A percentile compares a stretch with the other conserved stretches of the same genome.
phyloP scores from a whole-genome alignment of 2,113 vertebrate species.

The Urocolius indicus region DNA sequence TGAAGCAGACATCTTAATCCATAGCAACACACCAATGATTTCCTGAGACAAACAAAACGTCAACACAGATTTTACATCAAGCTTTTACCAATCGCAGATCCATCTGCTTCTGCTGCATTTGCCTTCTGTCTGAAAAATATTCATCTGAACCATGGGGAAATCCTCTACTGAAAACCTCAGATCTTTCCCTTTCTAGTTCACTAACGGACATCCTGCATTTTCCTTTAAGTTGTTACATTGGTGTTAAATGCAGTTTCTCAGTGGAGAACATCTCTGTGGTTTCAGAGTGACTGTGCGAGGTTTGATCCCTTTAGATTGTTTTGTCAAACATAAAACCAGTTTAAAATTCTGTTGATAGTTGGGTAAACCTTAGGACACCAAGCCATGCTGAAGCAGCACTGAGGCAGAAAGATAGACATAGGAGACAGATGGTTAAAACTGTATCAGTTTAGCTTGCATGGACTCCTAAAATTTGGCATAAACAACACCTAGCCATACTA shows the following conservation, averaged over 20 bases:
- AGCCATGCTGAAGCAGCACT: not conserved
- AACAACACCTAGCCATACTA: not conserved
- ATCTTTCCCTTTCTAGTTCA: not conserved
- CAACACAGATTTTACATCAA: not conserved
- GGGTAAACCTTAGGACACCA: not conserved
- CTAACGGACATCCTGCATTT: not conserved
- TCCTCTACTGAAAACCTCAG: not conserved
- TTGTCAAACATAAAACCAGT: not conserved
- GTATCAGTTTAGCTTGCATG: not conserved
- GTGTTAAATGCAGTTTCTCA: not conserved
- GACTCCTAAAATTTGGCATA: not conserved
- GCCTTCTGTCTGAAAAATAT: not conserved
- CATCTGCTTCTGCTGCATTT: not conserved
- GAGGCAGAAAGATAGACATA: not conserved
- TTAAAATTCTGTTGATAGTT: not conserved
- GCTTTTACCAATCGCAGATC: not conserved
- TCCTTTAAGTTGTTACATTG: not conserved
- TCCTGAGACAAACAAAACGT: not conserved
- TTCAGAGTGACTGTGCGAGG: not conserved
- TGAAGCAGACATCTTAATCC: not conserved
- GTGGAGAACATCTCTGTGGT: not conserved
- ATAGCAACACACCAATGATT: not conserved
- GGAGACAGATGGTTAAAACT: not conserved
- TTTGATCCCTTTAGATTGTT: not conserved
- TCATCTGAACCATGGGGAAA: not conserved